These are phyloP conservation scores for Ochlodes sylvanus DNA, from an alignment of 2,888 invertebrate genomes.

Conservation along the genomic window DNA sequence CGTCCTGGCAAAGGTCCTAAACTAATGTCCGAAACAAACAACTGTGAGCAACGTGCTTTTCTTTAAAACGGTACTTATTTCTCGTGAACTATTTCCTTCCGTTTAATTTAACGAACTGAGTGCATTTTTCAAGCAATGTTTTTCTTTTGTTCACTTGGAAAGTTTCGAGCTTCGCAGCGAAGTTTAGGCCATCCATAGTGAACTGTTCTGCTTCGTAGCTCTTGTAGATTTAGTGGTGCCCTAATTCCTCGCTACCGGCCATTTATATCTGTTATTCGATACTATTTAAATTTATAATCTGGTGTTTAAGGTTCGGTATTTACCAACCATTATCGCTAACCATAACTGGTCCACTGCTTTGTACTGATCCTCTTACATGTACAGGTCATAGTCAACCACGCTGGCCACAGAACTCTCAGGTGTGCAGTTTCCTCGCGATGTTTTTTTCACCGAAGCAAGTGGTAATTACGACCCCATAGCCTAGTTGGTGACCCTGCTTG, in stretches of 20 bases:
- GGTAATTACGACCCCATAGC: no score
- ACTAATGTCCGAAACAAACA: conserved; percentile 2
- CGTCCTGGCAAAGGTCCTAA: conserved; percentile 1
- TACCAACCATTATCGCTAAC: no score
- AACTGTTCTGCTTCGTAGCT: conserved; percentile 29
- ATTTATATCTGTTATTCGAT: conserved; percentile 3
- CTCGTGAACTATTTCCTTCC: conserved; percentile 11
- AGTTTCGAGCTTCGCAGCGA: conserved; percentile 25
- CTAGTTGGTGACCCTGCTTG: no score
- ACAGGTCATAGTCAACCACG: no score
- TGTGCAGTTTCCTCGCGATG: no score
- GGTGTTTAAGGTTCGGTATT: not conserved
- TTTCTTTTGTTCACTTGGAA: conserved; percentile 32
- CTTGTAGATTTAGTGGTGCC: conserved; percentile 29
- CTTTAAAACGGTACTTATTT: conserved; percentile 14
- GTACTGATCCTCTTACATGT: no score
- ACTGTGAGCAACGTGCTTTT: not conserved
- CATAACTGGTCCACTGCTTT: no score
- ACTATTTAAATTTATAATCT: not conserved
- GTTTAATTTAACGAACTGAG: conserved; percentile 30
- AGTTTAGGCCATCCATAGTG: conserved; percentile 34
- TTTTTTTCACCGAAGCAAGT: no score
- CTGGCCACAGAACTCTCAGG: no score
- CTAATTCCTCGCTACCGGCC: conserved; percentile 12
- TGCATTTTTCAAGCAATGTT: conserved; percentile 36